Conservation (phyloP, 1,140 invertebrate genomes). For the Conus ventricosus region DNA sequence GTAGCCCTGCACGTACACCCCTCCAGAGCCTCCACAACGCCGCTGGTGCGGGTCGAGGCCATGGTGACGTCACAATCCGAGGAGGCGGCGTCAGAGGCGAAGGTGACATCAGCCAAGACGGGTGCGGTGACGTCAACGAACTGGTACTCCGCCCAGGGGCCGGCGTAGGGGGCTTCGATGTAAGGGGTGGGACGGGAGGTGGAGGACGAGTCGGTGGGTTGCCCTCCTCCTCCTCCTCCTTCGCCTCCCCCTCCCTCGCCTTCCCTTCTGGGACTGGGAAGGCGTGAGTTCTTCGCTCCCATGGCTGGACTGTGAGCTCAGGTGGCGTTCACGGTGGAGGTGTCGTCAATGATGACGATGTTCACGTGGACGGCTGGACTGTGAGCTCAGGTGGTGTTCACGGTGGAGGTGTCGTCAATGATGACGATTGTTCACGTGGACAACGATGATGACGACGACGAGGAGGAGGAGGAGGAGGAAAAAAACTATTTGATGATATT, state of each 20-base stretch:
- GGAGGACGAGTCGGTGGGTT: not conserved
- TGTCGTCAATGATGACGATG: too few relatives aligned
- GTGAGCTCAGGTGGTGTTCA: too few relatives aligned
- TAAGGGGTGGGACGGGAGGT: not conserved
- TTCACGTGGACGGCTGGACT: too few relatives aligned
- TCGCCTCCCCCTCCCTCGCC: not conserved
- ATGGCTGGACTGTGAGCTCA: not conserved
- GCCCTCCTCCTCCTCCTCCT: not conserved
- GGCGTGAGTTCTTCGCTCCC: not conserved
- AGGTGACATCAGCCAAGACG: conserved; percentile 27
- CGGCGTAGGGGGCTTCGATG: conserved; percentile 32
- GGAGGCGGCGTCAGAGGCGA: conserved; percentile 1
- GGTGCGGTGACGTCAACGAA: conserved; percentile 34
- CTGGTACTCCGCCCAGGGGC: conserved; percentile 35
- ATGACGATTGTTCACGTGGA: too few relatives aligned
- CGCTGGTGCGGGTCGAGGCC: not conserved
- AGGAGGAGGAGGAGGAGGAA: too few relatives aligned
- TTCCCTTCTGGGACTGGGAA: not conserved
- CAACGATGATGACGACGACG: too few relatives aligned
- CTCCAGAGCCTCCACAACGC: not conserved
- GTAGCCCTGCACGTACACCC: conserved; percentile 22
- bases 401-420: too few relatives aligned
- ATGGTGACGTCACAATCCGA: conserved; percentile 6
- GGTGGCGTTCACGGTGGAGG: too few relatives aligned
- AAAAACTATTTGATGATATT: too few relatives aligned